Conservation (phyloP, 1,140 invertebrate genomes). For the Ephestia elutella region DNA sequence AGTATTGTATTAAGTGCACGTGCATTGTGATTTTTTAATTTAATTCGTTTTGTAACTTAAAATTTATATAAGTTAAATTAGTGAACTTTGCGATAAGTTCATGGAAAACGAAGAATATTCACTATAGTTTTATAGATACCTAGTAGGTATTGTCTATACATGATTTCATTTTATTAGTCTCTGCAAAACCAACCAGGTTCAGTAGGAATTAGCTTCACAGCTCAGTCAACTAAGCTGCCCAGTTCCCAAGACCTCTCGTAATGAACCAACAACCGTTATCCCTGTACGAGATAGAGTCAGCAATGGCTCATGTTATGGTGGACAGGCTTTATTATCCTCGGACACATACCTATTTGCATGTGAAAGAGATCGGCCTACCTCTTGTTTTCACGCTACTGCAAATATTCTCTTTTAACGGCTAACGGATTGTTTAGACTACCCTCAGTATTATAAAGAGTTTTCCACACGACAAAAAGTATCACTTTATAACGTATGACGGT, state of each 20-base stretch:
- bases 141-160: background rate
- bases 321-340: constrained; percentile 3
- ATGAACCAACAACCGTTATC: background rate
- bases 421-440: background rate
- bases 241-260: background rate
- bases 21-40: too few species aligned
- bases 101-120: too few species aligned
- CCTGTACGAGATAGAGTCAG: background rate
- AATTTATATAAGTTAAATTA: too few species aligned
- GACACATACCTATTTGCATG: constrained; percentile 19
- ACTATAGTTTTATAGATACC: too few species aligned
- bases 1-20: too few species aligned
- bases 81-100: too few species aligned
- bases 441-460: background rate
- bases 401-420: constrained; percentile 13
- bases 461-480: too few species aligned
- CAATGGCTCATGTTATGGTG: constrained; percentile 1
- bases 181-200: background rate
- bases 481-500: too few species aligned
- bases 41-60: too few species aligned
- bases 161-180: background rate
- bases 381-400: constrained; percentile 11
- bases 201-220: background rate
- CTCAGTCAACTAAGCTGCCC: background rate
- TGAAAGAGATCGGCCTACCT: constrained; percentile 16